Evolutionary conservation across 2,888 invertebrate genomes (phyloP).

Genomic region (Ormyrus pomaceus): DNA sequence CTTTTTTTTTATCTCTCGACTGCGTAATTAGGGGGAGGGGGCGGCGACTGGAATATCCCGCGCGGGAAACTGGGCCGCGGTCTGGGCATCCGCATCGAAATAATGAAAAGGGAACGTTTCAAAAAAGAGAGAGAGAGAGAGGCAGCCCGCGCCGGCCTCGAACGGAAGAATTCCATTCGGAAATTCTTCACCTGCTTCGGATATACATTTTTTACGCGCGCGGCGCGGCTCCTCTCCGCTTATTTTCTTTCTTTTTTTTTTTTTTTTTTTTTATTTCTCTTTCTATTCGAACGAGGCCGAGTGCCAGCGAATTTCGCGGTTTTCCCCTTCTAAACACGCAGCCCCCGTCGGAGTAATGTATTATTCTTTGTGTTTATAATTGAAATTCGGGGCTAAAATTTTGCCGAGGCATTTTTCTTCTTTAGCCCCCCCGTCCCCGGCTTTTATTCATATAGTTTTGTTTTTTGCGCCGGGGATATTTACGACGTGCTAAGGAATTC

Average conservation of each 20-base stretch:
- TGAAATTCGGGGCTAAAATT: conserved; percentile 48
- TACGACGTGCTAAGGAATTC: too few species aligned
- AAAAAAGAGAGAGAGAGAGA: conserved; percentile 13
- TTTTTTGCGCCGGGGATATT: too few species aligned
- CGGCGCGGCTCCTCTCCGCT: background rate
- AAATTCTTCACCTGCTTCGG: conserved; percentile 56
- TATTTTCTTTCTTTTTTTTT: conserved; percentile 2
- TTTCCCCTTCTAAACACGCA: conserved; percentile 50
- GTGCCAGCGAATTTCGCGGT: conserved; percentile 55
- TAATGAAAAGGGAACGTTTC: conserved; percentile 52
- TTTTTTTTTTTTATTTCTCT: background rate
- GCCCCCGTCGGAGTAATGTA: conserved; percentile 25
- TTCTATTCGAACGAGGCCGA: background rate
- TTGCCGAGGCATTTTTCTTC: conserved; percentile 34
- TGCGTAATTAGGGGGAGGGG: conserved; percentile 38
- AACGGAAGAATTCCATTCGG: conserved; percentile 57
- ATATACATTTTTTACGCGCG: conserved; percentile 54
- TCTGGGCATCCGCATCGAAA: conserved; percentile 51
- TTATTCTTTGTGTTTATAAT: conserved; percentile 54
- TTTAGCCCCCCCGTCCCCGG: too few species aligned
- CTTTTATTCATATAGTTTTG: too few species aligned
- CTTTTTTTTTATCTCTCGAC: background rate
- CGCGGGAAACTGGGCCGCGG: conserved; percentile 43
- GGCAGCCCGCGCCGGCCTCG: conserved; percentile 12
- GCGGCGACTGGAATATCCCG: background rate